phyloP scores from a whole-genome alignment of 1,140 invertebrate species.

The Solenopsis fugax region DNA sequence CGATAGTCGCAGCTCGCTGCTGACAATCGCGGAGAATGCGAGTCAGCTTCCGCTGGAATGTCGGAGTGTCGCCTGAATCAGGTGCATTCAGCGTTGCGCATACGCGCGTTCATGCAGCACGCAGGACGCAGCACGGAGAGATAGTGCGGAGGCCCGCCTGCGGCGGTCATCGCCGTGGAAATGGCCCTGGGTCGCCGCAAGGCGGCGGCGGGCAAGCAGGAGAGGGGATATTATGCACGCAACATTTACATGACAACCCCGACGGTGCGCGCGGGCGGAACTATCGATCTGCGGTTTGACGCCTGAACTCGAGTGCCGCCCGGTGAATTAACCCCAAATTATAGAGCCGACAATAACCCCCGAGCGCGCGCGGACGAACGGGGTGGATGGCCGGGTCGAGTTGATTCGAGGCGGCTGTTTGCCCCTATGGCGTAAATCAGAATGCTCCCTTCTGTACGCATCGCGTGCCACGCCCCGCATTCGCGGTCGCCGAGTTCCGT shows the following conservation, averaged over 20 bases:
- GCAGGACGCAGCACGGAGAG: slow-evolving; percentile 26
- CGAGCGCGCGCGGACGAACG: slow-evolving; percentile 39
- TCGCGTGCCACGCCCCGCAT: slow-evolving; percentile 75
- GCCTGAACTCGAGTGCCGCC: slow-evolving; percentile 83
- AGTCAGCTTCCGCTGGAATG: slow-evolving; percentile 29
- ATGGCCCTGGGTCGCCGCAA: slow-evolving; percentile 74
- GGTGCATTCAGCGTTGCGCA: slow-evolving; percentile 31
- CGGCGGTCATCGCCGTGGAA: slow-evolving; percentile 63
- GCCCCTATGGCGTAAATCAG: slow-evolving; percentile 83
- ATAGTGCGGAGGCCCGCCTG: slow-evolving; percentile 35
- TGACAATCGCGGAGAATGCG: slow-evolving; percentile 14
- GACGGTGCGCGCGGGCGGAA: slow-evolving; percentile 77
- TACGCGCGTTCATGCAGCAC: slow-evolving; percentile 24
- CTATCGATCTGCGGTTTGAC: slow-evolving; percentile 86
- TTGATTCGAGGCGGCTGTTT: slow-evolving; percentile 75
- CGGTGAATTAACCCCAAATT: slow-evolving; percentile 86
- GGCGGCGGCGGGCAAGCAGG: slow-evolving; percentile 58
- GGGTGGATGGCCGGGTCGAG: slow-evolving; percentile 5
- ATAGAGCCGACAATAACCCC: slow-evolving; percentile 85
- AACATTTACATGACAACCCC: slow-evolving; percentile 85
- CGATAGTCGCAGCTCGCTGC: background rate
- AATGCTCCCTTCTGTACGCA: slow-evolving; percentile 68
- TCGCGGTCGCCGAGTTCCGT: slow-evolving; percentile 10
- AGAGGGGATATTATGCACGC: slow-evolving; percentile 73
- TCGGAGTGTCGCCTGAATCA: slow-evolving; percentile 43